A percentile compares a stretch with the other conserved stretches of the same genome.
phyloP scores from a whole-genome alignment of 2,113 vertebrate species.

The Clinocottus analis region DNA sequence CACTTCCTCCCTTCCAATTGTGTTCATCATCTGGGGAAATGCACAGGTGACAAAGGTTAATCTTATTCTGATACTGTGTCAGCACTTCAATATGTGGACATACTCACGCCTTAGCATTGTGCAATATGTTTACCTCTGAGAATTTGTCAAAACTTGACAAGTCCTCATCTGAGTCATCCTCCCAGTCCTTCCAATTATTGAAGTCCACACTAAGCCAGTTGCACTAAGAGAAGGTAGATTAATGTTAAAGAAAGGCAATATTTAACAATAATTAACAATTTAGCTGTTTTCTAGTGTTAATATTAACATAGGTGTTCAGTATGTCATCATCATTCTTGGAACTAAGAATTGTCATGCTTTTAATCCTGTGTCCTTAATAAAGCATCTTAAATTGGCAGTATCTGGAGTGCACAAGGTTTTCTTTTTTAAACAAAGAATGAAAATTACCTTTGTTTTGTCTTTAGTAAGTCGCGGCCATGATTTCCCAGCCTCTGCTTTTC shows the following conservation, averaged over 20 bases:
- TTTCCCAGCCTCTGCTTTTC: slow-evolving; percentile 93
- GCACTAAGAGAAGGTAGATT: slow-evolving; percentile 78
- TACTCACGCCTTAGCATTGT: not conserved
- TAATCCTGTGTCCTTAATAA: too few relatives aligned
- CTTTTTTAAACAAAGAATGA: not conserved
- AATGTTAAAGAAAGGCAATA: not conserved
- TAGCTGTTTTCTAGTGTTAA: not conserved
- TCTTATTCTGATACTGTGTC: too few relatives aligned
- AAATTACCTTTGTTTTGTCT: slow-evolving; percentile 91
- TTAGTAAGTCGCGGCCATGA: slow-evolving; percentile 97
- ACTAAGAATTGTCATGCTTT: not conserved
- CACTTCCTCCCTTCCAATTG: slow-evolving; percentile 96
- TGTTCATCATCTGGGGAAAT: slow-evolving; percentile 95
- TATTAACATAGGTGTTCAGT: not conserved
- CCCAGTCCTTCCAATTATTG: slow-evolving; percentile 99
- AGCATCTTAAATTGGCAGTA: too few relatives aligned
- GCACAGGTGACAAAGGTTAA: slow-evolving; percentile 13
- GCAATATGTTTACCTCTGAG: slow-evolving; percentile 87
- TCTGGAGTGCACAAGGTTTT: not conserved
- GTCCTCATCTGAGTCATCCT: slow-evolving; percentile 98
- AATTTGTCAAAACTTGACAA: slow-evolving; percentile 97
- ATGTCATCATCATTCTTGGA: not conserved
- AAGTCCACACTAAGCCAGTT: slow-evolving; percentile 99
- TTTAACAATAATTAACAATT: not conserved
- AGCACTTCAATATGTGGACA: not conserved